Evolutionary conservation across 2,888 invertebrate genomes (phyloP).

Genomic region (Leptopilina drosophilae): DNA sequence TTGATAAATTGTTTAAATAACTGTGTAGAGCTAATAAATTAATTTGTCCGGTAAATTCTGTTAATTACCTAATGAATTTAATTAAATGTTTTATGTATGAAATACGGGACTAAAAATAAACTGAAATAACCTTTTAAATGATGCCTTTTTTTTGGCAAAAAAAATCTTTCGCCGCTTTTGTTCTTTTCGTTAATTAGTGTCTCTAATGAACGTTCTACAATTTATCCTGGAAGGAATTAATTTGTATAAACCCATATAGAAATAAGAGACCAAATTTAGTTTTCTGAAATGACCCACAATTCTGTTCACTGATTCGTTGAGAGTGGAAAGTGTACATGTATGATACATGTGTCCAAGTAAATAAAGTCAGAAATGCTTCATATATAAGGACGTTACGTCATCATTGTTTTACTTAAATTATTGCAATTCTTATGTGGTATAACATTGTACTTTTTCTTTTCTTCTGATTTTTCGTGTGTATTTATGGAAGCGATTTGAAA

Average conservation of each 20-base stretch:
- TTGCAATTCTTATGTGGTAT: not conserved
- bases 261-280: not conserved
- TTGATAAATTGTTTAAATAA: too few species aligned
- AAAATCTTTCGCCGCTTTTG: too few species aligned
- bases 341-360: not conserved
- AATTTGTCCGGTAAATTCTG: too few species aligned
- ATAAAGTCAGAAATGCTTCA: not conserved
- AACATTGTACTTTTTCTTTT: not conserved
- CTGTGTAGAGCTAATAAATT: too few species aligned
- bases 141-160: too few species aligned
- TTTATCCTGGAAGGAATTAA: not conserved
- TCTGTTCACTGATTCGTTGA: not conserved
- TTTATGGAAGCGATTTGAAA: too few species aligned
- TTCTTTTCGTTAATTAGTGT: not conserved
- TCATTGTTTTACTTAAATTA: slow-evolving; percentile 12
- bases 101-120: too few species aligned
- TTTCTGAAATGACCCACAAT: not conserved
- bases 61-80: too few species aligned
- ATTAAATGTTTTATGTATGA: too few species aligned
- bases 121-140: too few species aligned
- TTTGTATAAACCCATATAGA: not conserved
- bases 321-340: not conserved
- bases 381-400: slow-evolving; percentile 15
- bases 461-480: not conserved
- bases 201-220: not conserved